Evolutionary conservation across 2,888 invertebrate genomes (phyloP), one percentile per base, ranked within the genome.

Genomic region (Syrista parreyssii): DNA sequence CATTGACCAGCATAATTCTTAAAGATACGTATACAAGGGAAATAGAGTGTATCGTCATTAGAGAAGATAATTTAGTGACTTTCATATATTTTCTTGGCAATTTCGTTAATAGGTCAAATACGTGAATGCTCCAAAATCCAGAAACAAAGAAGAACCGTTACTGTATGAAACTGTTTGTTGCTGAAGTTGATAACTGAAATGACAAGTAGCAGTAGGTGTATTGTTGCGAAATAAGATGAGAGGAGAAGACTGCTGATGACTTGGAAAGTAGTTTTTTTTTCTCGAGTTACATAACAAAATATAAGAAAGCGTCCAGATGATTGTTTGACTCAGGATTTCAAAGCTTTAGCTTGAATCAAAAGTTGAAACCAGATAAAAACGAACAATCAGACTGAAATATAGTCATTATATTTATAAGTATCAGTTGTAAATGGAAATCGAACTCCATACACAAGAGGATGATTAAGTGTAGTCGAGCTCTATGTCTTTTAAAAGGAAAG

Each of bases 81-180:
- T 55, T 55, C 40, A 71, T 71, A 71, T 33, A 71, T 71, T 32
- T 71, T 71, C 31, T 30, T 12, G 11, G 30, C 31, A 71, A 71
- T 71, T 71, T 71, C 31, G 30, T 32, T 71, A 71, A 71, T 32
- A 30, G 32, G 71, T 71, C 32, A 71, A 71, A 71, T n/a, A 55
- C 9, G 40, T 55, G 40, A 55, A 55, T 23, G 23, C 9, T 23
- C 23, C 23, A 23, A 55, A 55, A 55, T 23, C 23, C 40, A 55
- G 71, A 2, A 6, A 55, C 23, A 6, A 3, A 9, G 23, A 23
- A 55, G 40, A 55, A 55, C 40, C 40, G 40, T 55, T 55, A 55
- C 23, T 15, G 23, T 9, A 23, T 23, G 40, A 55, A 55, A 55
- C 40, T 55, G 40, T 23, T 23, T 55, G 23, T 6, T 23, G 15